Evolutionary conservation across 1,140 invertebrate species (phyloP).

Genomic region (Drosophila funebris): DNA sequence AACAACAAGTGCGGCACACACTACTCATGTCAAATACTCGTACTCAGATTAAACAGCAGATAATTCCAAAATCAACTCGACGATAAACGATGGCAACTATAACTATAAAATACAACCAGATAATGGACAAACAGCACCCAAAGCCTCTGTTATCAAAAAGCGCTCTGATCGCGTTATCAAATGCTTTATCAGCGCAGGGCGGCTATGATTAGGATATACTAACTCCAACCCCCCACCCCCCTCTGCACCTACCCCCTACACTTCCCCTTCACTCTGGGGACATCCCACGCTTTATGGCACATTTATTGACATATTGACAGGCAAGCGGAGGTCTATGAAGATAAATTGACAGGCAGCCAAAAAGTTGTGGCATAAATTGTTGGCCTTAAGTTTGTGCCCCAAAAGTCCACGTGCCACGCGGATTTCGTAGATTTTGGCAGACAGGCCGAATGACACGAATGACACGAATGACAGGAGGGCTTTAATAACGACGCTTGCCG

Average conservation of each 20-base stretch:
- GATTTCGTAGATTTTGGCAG: background rate
- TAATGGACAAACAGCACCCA: constrained; percentile 62
- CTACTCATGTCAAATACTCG: constrained; percentile 69
- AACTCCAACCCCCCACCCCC: constrained; percentile 1
- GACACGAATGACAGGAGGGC: constrained; percentile 1
- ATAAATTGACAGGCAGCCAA: constrained; percentile 67
- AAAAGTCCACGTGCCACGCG: constrained; percentile 11
- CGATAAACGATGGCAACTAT: constrained; percentile 48
- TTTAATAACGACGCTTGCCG: constrained; percentile 1
- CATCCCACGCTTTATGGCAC: constrained; percentile 51
- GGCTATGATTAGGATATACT: constrained; percentile 41
- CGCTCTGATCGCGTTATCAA: constrained; percentile 31
- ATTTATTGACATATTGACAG: constrained; percentile 81
- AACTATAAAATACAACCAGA: constrained; percentile 51
- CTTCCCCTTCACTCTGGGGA: background rate
- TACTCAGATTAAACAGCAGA: constrained; percentile 73
- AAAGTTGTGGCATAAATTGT: constrained; percentile 44
- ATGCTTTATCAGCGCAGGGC: constrained; percentile 50
- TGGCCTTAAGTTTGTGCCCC: background rate
- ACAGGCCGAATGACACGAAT: constrained; percentile 3
- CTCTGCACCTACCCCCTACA: constrained; percentile 3
- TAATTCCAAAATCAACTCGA: constrained; percentile 75
- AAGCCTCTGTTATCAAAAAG: constrained; percentile 8
- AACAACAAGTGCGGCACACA: too few relatives aligned
- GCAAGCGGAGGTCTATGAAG: constrained; percentile 66